A percentile compares a stretch with the other conserved stretches of the same genome.
phyloP scores from a whole-genome alignment of 1,140 invertebrate species.

The Maconellicoccus hirsutus region DNA sequence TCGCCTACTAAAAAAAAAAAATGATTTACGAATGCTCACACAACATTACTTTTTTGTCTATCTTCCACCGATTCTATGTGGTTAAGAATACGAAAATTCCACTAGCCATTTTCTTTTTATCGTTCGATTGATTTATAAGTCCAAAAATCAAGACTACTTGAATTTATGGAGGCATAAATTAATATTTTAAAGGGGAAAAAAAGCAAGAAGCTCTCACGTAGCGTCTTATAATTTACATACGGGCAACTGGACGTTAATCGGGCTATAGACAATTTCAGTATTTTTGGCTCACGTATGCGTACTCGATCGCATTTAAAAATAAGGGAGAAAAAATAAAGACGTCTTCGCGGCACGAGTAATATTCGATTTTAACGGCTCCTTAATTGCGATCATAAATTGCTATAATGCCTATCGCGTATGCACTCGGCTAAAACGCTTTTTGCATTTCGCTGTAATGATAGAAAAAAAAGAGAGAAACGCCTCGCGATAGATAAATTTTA shows the following conservation, averaged over 20 bases:
- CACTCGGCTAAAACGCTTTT: background rate
- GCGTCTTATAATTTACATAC: background rate
- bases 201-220: background rate
- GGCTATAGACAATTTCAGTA: background rate
- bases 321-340: no score
- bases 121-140: background rate
- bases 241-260: no score
- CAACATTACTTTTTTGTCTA: background rate
- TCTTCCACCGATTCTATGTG: background rate
- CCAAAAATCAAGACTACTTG: background rate
- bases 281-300: background rate
- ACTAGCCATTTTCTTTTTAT: background rate
- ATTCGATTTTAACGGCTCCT: background rate
- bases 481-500: slow-evolving; percentile 21
- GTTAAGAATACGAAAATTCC: background rate
- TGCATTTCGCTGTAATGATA: background rate
- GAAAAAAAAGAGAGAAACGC: background rate
- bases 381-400: background rate
- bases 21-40: background rate
- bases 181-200: background rate
- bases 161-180: slow-evolving; percentile 9
- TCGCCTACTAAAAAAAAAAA: slow-evolving; percentile 1
- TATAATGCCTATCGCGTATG: no score
- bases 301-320: no score
- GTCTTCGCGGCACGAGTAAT: no score